These are phyloP conservation scores for Prorops nasuta DNA, from an alignment of 1,140 invertebrate genomes.

Conservation along the genomic window DNA sequence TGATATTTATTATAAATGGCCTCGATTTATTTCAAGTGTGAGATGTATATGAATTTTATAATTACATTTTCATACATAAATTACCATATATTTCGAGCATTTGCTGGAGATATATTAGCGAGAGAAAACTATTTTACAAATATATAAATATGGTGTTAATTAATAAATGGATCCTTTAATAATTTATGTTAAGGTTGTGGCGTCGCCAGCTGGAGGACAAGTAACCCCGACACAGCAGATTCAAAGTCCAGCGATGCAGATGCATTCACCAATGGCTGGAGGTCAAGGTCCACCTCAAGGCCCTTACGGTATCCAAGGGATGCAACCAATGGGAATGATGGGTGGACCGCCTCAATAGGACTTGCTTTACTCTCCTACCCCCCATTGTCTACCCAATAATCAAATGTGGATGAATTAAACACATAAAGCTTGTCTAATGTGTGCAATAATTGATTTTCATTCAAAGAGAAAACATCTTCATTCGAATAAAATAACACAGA, in stretches of 20 bases:
- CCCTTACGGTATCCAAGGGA: slow-evolving; percentile 43
- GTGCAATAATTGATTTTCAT: not conserved
- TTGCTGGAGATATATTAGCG: no score
- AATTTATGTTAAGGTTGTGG: slow-evolving; percentile 53
- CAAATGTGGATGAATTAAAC: slow-evolving; percentile 42
- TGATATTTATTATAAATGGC: no score
- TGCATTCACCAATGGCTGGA: slow-evolving; percentile 53
- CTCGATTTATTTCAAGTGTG: no score
- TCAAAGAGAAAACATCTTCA: slow-evolving; percentile 16
- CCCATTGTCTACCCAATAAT: slow-evolving; percentile 32
- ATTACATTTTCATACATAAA: no score
- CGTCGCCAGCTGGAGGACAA: slow-evolving; percentile 49
- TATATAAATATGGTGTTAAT: no score
- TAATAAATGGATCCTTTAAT: no score
- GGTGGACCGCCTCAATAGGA: slow-evolving; percentile 53
- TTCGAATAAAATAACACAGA: no score
- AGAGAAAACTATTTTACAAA: no score
- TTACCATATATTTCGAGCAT: no score
- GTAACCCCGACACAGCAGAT: slow-evolving; percentile 58
- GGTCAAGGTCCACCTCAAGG: slow-evolving; percentile 48
- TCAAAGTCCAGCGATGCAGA: slow-evolving; percentile 58
- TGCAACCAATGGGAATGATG: slow-evolving; percentile 59
- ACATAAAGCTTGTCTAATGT: slow-evolving; percentile 10
- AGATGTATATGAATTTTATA: no score
- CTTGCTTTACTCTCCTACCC: slow-evolving; percentile 44